Base-by-base conservation (phyloP, 2,113 vertebrate genomes). In the Nesogale talazaci region DNA sequence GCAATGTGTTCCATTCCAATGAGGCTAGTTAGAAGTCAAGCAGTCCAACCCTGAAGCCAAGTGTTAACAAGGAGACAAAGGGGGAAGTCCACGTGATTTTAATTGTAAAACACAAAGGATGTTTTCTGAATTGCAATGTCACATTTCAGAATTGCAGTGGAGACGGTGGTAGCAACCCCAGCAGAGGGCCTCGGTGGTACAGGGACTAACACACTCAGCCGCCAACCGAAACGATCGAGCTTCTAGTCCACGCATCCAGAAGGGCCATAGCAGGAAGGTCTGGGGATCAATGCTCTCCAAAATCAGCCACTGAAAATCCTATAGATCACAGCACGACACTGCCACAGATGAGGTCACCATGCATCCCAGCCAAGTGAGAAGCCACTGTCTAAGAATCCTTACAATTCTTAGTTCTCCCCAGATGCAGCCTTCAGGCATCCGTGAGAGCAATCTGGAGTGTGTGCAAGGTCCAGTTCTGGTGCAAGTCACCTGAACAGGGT, bases 11-110 rank as follows among this genome's bases (percentile, higher is more conserved):
- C 77, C 29, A 0, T 86, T 74, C 77, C 92, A 81, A 61, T 42
- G 46, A 94, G 16, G 2, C 6, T 16, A 23, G 40, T 83, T 86
- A 29, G 86, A 81, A 72, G 67, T 70, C 72, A 93, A 93, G 63
- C 67, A 61, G 72, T 75, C 72, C n/a, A 5, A 12, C 27, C 61
- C 77, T 69, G 70, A 42, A 75, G 80, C 23, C 56, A 91, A 91
- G 82, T 46, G 34, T 78, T 85, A 83, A 85, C 69, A 79, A 90
- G 84, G 34, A 89, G 46, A n/a, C 82, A 52, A 84, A 22, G 34
- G 56, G 27, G n/a, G 20, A 56, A 52, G 31, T n/a, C 61, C 86
- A 1, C 11, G 42, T 88, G 57, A 77, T 36, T 95, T 88, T 65
- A 59, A 76, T 77, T 77, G 90, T 88, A 61, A 85, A 85, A 89